These are phyloP conservation scores for Chanos chanos DNA, from an alignment of 2,797 vertebrate species.

Conservation along the genomic window DNA sequence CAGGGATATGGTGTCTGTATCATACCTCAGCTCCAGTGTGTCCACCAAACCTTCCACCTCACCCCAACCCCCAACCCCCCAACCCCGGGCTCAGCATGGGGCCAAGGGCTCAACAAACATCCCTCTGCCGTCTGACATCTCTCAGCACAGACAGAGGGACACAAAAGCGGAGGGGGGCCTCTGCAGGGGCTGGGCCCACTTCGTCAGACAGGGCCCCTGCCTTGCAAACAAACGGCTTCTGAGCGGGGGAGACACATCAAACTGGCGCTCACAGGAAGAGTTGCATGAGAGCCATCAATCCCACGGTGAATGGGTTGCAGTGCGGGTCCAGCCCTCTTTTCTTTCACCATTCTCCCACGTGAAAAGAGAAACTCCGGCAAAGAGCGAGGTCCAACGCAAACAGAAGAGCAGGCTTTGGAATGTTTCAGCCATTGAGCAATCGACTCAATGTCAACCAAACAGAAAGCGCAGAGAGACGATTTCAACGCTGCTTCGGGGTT, in stretches of 20 bases:
- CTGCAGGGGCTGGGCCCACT: constrained; percentile 26
- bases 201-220: constrained; percentile 43
- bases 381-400: neutral
- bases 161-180: constrained; percentile 44
- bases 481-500: neutral
- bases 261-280: neutral
- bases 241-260: constrained; percentile 5
- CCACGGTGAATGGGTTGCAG: constrained; percentile 27
- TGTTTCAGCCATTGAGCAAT: neutral
- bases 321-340: constrained; percentile 4
- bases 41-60: constrained; percentile 11
- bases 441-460: constrained; percentile 12
- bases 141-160: constrained; percentile 39
- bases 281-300: constrained; percentile 35
- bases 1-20: constrained; percentile 3
- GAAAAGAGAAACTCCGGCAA: constrained; percentile 21
- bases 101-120: constrained; percentile 38
- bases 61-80: constrained; percentile 15
- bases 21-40: neutral
- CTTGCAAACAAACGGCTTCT: constrained; percentile 43
- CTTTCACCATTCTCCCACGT: constrained; percentile 2
- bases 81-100: neutral
- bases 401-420: neutral
- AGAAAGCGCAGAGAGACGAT: neutral
- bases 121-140: constrained; percentile 40